These are phyloP conservation scores for Papilio gigon DNA, from an alignment of 2,888 invertebrate species.

Conservation along the genomic window DNA sequence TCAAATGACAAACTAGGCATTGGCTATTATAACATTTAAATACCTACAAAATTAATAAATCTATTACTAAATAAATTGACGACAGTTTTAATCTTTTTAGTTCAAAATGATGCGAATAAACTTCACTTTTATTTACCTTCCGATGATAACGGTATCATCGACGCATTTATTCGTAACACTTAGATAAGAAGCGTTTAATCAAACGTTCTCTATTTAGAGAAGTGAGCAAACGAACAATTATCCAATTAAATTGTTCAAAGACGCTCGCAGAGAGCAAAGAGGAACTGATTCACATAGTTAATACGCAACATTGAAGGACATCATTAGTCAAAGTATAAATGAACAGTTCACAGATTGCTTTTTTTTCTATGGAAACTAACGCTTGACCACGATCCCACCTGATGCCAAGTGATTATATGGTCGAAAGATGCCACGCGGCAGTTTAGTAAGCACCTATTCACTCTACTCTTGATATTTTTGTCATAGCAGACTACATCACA, in stretches of 20 bases:
- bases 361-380: no score
- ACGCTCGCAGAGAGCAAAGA: constrained; percentile 7
- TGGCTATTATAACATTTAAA: no score
- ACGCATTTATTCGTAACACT: constrained; percentile 28
- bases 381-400: no score
- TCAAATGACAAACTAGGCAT: background rate
- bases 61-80: no score
- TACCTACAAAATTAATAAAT: background rate
- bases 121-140: constrained; percentile 16
- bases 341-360: background rate
- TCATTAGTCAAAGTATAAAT: background rate
- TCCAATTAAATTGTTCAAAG: constrained; percentile 16
- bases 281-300: background rate
- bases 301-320: background rate
- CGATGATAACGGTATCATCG: constrained; percentile 15
- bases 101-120: constrained; percentile 7
- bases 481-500: background rate
- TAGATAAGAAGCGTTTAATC: constrained; percentile 34
- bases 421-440: no score
- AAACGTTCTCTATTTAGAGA: constrained; percentile 24
- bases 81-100: background rate
- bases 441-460: no score
- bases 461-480: no score
- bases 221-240: constrained; percentile 22
- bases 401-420: no score